Evolutionary conservation across 2,113 vertebrate genomes (phyloP).

Genomic region (Piaya cayana): DNA sequence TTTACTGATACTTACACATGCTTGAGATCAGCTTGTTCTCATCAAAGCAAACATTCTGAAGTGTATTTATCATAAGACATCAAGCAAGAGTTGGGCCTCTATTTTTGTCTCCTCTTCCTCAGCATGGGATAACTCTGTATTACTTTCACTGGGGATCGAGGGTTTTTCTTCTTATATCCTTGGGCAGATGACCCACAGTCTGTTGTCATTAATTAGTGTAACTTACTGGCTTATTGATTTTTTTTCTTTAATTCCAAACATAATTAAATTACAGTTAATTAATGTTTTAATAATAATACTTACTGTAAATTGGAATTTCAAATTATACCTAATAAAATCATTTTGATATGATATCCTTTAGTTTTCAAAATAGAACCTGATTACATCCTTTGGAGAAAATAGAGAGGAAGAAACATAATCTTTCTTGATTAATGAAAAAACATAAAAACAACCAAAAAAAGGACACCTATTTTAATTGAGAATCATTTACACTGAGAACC

Average conservation of each 20-base stretch:
- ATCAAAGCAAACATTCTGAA: not conserved
- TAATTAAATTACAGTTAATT: not conserved
- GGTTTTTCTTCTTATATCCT: not conserved
- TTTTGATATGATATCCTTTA: not conserved
- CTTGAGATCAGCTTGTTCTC: not conserved
- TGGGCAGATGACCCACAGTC: not conserved
- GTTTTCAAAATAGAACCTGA: not conserved
- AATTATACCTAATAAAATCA: not conserved
- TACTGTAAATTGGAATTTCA: not conserved
- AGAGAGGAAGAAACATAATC: not conserved
- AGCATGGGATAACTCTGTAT: not conserved
- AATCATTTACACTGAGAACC: not conserved
- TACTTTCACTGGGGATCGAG: not conserved
- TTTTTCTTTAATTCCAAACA: not conserved
- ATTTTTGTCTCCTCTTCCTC: not conserved
- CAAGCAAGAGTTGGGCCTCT: not conserved
- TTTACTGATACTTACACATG: not conserved
- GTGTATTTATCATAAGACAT: not conserved
- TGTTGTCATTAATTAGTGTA: not conserved
- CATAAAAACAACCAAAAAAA: too few species aligned
- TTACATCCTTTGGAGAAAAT: conserved; percentile 19
- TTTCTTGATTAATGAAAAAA: not conserved
- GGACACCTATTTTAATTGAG: not conserved
- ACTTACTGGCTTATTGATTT: not conserved
- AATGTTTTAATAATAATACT: not conserved